A percentile compares a stretch with the other conserved stretches of the same genome.
phyloP scores from a whole-genome alignment of 92 coral and sea anemone species.

The Phenganax stokvisi region DNA sequence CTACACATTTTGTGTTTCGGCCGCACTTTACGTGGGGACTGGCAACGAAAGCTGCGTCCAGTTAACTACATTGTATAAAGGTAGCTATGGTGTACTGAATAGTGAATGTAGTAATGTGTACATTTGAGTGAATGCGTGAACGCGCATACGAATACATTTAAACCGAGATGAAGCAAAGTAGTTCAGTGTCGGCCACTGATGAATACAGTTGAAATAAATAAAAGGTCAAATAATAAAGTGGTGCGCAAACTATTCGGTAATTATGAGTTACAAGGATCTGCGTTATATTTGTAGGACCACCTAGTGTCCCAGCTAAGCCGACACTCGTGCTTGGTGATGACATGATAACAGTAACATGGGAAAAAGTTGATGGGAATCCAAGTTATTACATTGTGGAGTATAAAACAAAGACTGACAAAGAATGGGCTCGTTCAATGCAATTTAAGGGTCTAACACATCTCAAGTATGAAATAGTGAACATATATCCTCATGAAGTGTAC shows the following conservation, averaged over 20 bases:
- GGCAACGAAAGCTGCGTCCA: background rate
- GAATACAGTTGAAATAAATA: no score
- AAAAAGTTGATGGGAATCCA: background rate
- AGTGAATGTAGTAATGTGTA: no score
- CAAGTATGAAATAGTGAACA: background rate
- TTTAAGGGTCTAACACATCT: no score
- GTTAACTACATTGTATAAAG: slow-evolving; percentile 1
- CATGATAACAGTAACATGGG: background rate
- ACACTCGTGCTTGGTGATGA: background rate
- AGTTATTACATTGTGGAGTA: background rate
- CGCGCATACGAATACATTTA: no score
- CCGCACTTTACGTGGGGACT: background rate
- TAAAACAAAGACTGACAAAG: background rate
- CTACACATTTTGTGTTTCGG: background rate
- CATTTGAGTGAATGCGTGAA: no score
- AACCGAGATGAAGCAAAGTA: no score
- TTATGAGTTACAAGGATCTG: no score
- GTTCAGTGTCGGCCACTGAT: no score
- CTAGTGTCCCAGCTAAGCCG: background rate
- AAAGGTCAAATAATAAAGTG: no score
- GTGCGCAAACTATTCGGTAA: no score
- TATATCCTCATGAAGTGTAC: background rate
- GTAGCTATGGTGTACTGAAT: background rate
- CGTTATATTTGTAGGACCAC: background rate
- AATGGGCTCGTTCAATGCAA: background rate